Conservation (phyloP, 2,797 vertebrate species). For the Phrynocephalus forsythii region DNA sequence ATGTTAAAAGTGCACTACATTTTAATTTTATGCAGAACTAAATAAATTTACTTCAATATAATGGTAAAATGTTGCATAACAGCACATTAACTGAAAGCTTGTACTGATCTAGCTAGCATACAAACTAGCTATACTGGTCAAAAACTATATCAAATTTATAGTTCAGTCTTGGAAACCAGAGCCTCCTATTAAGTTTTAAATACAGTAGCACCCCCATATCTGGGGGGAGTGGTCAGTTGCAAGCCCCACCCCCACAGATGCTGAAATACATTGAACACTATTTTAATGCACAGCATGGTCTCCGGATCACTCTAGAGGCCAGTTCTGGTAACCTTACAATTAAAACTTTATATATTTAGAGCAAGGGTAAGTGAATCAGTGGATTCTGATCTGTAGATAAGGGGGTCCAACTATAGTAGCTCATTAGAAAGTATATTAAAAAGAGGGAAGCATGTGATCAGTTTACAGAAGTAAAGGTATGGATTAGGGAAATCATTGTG, state of each 20-base stretch:
- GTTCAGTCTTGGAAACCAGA: not conserved
- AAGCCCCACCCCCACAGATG: too few species aligned
- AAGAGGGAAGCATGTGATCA: too few species aligned
- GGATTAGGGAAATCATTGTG: too few species aligned
- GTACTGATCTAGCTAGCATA: not conserved
- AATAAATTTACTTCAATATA: not conserved
- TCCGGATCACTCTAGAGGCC: too few species aligned
- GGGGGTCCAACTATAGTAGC: not conserved
- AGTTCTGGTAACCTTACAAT: too few species aligned
- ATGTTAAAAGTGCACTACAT: constrained; percentile 63
- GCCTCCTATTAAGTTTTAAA: too few species aligned
- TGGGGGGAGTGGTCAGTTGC: too few species aligned
- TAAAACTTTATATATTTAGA: not conserved
- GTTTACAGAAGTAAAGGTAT: too few species aligned
- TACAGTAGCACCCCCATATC: too few species aligned
- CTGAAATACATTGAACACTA: too few species aligned
- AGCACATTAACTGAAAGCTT: not conserved
- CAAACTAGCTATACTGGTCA: not conserved
- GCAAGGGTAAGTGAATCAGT: not conserved
- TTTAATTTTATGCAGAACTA: not conserved
- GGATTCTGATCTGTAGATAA: too few species aligned
- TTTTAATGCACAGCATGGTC: too few species aligned
- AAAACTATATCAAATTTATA: not conserved
- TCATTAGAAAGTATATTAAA: not conserved
- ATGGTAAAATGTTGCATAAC: not conserved